Base-by-base conservation (phyloP, 2,113 vertebrate species). In the Nematolebias whitei region DNA sequence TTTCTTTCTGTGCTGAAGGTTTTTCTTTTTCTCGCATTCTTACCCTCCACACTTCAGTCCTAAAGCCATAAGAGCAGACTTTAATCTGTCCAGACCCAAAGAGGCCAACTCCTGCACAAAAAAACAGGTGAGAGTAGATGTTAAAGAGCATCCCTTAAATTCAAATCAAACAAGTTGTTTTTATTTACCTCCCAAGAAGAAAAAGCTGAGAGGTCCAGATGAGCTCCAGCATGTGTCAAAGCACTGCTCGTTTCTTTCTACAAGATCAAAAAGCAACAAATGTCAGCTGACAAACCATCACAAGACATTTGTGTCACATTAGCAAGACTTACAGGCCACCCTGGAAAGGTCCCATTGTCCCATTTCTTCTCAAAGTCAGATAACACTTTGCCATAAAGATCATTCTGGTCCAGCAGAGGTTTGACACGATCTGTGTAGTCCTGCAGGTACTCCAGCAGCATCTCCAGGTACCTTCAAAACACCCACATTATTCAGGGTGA, bases 201-300 rank as follows among this genome's bases (percentile, higher is more conserved):
- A 71, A 99, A 99, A 0, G 97, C 98, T 0, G 97, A 99, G n/a
- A 99, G 95, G 82, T 99, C 98, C 88, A 99, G 86, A 85, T 99
- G 98, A 84, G 98, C 97, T 76, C 98, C 98, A 1, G 96, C 94
- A 0, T 99, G 98, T 12, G 98, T 99, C 81, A 99, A 83, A 5
- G 98, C 98, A 16, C 97, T 99, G 73, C 97, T 99, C 0, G 97
- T 95, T 86, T 99, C 96, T 98, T 98, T 99, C 97, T 99, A 78
- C 14, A 4, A 5, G 18, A 40, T 23, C 6, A n/a, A 11, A 15
- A 39, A 14, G 19, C 18, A 0, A 49, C 11, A 53, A 1, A 41
- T 1, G 24, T 40, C 10, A 4, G 12, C 7, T 73, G 10, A 2
- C 1, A 0, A 35, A 58, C 2, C 7, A 38, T 5, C 20, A n/a